These are phyloP conservation scores for Apamea epomidion DNA, from an alignment of 2,888 invertebrate genomes.

Conservation along the genomic window DNA sequence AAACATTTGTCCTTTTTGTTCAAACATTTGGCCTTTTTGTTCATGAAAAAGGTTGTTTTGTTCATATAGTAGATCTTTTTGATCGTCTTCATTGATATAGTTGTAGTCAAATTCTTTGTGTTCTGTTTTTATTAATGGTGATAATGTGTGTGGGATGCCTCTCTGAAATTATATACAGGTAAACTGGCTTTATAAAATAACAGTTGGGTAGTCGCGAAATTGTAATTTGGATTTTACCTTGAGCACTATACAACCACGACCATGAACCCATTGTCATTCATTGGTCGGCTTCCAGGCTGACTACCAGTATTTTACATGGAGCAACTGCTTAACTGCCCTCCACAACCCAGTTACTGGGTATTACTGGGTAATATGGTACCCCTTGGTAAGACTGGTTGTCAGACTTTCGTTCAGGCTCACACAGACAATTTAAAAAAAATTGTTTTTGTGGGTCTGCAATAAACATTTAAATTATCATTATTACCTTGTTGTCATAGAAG, in stretches of 20 bases:
- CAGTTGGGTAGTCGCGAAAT: no score
- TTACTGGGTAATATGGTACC: no score
- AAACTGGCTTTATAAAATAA: background rate
- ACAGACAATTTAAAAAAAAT: no score
- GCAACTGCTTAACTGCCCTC: no score
- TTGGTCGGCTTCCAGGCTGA: no score
- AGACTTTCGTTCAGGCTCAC: no score
- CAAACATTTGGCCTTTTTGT: background rate
- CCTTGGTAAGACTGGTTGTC: no score
- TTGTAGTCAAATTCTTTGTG: constrained; percentile 36
- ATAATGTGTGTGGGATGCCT: constrained; percentile 32
- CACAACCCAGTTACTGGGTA: no score
- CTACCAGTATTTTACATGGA: no score
- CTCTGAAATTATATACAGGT: constrained; percentile 37
- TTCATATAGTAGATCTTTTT: constrained; percentile 2
- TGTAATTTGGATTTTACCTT: background rate
- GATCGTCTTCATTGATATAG: constrained; percentile 17
- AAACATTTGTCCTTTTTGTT: background rate
- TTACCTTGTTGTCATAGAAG: constrained; percentile 49
- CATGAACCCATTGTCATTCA: no score
- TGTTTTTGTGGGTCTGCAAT: background rate
- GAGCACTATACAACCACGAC: no score
- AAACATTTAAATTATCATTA: background rate
- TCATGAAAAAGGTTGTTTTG: background rate
- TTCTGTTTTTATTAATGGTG: constrained; percentile 27